phyloP scores from a whole-genome alignment of 2,113 vertebrate genomes.

The Hippoglossus stenolepis region DNA sequence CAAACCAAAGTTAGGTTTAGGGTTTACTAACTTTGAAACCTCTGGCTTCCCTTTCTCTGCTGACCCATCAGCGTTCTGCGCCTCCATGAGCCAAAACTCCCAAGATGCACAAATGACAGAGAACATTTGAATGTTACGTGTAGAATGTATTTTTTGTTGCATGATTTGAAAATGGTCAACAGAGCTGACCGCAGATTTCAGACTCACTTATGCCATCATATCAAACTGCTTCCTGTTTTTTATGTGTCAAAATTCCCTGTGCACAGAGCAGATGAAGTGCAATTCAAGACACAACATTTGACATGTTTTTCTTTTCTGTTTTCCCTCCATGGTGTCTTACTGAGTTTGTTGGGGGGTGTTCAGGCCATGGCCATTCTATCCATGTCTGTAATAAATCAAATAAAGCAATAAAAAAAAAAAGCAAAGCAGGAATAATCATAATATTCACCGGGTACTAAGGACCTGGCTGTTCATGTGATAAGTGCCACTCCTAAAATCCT shows the following conservation, averaged over 20 bases:
- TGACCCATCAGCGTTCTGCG: neutral
- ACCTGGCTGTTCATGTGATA: conserved; percentile 71
- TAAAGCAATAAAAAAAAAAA: conserved; percentile 13
- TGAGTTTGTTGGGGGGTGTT: conserved; percentile 24
- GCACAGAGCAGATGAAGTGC: neutral
- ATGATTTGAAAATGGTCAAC: conserved; percentile 22
- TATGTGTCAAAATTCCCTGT: conserved; percentile 6
- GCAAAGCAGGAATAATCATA: conserved; percentile 50
- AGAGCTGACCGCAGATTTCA: neutral
- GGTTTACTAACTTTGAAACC: too few species aligned
- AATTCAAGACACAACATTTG: neutral
- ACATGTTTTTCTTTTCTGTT: neutral
- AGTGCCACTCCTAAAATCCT: conserved; percentile 77
- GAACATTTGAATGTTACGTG: neutral
- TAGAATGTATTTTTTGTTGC: neutral
- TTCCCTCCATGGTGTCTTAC: neutral
- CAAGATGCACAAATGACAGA: neutral
- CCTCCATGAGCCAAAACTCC: conserved; percentile 17
- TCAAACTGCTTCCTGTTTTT: conserved; percentile 19
- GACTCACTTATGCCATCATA: neutral
- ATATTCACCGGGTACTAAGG: conserved; percentile 61
- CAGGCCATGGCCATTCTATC: conserved; percentile 5
- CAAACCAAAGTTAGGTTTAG: too few species aligned
- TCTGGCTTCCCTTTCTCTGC: too few species aligned
- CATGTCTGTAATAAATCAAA: conserved; percentile 50